Base-by-base conservation (phyloP, 2,888 invertebrate genomes). In the Caenorhabditis sinica region DNA sequence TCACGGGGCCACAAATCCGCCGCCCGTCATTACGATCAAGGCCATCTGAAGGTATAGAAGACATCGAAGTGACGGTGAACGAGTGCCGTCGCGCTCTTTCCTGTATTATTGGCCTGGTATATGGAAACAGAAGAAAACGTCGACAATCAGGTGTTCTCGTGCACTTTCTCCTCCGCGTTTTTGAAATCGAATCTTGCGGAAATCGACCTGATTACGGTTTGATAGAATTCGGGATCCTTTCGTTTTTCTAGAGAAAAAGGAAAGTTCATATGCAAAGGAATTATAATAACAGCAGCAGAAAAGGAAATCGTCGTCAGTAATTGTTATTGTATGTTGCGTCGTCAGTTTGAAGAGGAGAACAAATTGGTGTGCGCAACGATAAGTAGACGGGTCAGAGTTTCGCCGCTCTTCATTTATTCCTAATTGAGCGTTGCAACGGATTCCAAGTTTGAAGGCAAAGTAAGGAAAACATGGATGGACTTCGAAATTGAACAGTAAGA, bases 21-120 rank as follows among this genome's bases (percentile, higher is more conserved):
- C 65, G 65, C 65, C 76, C 79, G 82, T 82, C 82, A 82, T 82
- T 82, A 82, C 75, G 75, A 82, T 75, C 82, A 82, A 82, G 82
- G 82, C 75, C 82, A 71, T 82, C 66, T 73, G 40, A 66, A 60
- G 72, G 60, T 53, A 40, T 40, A 74, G 69, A 61, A 58, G 60
- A 65, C 17, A 58, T 40, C 65, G 45, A 65, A 63, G 65, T 63
- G 79, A 79, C 71, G 80, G 60, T 25, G 72, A 43, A 60, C 73
- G 66, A 74, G 63, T 69, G 74, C 81, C 81, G 81, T 72, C 79
- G 77, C 28, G 58, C 58, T 69, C 30, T 56, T 36, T 40, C 36
- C 56, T n/a, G 56, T 68, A 65, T 79, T 79, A 72, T 71, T 71
- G 49, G 28, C 45, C 45, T 49, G 45, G 45, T 56, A 61, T 61